Percentiles rank a stretch among this genome's conserved stretches.
These are phyloP conservation scores for Gallirallus australis DNA, from an alignment of 2,797 vertebrate species.

Conservation along the genomic window DNA sequence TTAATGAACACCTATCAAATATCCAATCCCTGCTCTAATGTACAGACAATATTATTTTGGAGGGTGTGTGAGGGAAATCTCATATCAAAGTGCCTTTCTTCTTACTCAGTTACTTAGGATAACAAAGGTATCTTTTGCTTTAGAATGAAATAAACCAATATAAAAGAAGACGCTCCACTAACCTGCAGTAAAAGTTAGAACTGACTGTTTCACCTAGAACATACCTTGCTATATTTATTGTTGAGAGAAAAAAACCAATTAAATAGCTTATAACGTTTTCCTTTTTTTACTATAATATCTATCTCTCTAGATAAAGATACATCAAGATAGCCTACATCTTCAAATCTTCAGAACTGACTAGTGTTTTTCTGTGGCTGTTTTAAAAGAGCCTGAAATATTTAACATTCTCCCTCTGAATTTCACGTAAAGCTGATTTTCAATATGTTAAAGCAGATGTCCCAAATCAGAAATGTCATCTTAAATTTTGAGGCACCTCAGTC, in stretches of 20 bases:
- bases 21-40: background rate
- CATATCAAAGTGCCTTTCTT: background rate
- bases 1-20: background rate
- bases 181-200: background rate
- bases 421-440: background rate
- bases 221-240: background rate
- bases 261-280: background rate
- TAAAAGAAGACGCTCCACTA: background rate
- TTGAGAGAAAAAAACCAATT: background rate
- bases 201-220: background rate
- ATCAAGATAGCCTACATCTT: background rate
- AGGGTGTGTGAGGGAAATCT: no score
- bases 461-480: background rate
- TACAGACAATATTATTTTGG: background rate
- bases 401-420: background rate
- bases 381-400: background rate
- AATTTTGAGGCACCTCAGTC: background rate
- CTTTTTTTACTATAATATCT: background rate
- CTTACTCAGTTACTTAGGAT: background rate
- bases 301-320: background rate
- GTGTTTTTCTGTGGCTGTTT: background rate
- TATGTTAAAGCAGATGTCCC: background rate
- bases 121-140: background rate
- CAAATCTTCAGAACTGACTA: background rate
- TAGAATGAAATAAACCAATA: background rate